Base-by-base conservation (phyloP, 2,888 invertebrate species). In the Orchesellides sinensis region DNA sequence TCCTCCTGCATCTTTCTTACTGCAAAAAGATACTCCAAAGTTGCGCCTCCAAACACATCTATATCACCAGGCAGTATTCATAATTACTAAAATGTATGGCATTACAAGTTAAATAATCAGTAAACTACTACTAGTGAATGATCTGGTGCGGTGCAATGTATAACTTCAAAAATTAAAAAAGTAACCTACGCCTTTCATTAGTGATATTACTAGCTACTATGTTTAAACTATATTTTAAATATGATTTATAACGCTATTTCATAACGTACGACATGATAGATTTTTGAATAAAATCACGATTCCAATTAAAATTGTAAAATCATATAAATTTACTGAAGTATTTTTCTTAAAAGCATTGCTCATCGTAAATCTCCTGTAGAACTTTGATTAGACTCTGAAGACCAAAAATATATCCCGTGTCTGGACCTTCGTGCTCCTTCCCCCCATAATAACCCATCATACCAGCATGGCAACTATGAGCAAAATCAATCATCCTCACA, bases 401-500 rank as follows among this genome's bases (percentile, higher is more conserved):
- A n/a, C 91, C 91, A 86, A 90, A 90, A n/a, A 91, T 88, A 83
- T 90, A 90, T 8, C 91, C 91, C 25, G 89, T 88, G 81, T 91
- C 91, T 12, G 91, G 90, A 5, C 91, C 91, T 10, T 86, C 83
- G 77, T 89, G 89, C 10, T 88, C 79, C 27, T 89, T 89, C 17
- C 79, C 73, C n/a, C n/a, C n/a, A n/a, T n/a, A n/a, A 66, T 80
- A 85, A 29, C 82, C 72, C 10, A 83, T 85, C 47, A 81, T 70
- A 5, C 89, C 89, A 56, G 88, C 88, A 82, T 90, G 90, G 6
- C 90, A 90, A 1, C 91, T 89, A 87, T 91, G 91, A 23, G 91
- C 91, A 89, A 91, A 91, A 86, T 91, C 91, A 77, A 91, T 91
- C 85, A 91, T 89, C 61, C 90, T 88, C 8, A 91, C 89, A 86